Evolutionary conservation across 1,140 invertebrate genomes (phyloP), one percentile per base, ranked within the genome.

Genomic region (Teleogryllus occipitalis): DNA sequence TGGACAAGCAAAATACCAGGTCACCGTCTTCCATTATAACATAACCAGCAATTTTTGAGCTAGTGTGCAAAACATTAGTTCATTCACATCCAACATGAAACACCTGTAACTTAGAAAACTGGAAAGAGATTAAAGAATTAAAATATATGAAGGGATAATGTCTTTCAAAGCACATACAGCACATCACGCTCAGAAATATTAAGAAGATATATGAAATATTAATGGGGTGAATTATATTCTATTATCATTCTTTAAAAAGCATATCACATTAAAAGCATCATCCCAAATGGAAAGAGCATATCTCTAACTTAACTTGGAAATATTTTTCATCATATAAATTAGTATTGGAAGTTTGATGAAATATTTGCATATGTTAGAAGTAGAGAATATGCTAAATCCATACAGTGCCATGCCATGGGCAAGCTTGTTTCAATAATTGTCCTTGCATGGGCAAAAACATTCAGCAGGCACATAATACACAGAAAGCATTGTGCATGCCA

Each of bases 81-180:
- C 54, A 65, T 65, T 65, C 54, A 65, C 54, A 65, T 65, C 54
- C 54, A 65, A n/a, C 76, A 77, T 21, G 47, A 77, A 77, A 77
- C n/a, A 77, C 76, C 76, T 77, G 76, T n/a, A 77, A 77, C 76
- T 39, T 77, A 77, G 48, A 77, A 77, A 77, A 77, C 76, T 77
- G 76, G 54, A 77, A 77, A 77, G 76, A 77, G 39, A 77, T 77
- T 65, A 65, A 65, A 18, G 18, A 65, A 14, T 10, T 65, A 65
- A 65, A 65, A 65, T 65, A 3, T 14, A 10, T 65, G 54, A 65
- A 65, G 54, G 27, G 54, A 65, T 65, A 65, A 65, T 14, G 27
- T 39, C 27, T 39, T 39, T 39, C 27, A 65, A 65, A 65, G 18
- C 54, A 65, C 54, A 65, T 18, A 65, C 54, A 65, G 54, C 54